Evolutionary conservation across 2,113 vertebrate species (phyloP), one percentile per base, ranked within the genome.

Genomic region (Australoheros scitulus): DNA sequence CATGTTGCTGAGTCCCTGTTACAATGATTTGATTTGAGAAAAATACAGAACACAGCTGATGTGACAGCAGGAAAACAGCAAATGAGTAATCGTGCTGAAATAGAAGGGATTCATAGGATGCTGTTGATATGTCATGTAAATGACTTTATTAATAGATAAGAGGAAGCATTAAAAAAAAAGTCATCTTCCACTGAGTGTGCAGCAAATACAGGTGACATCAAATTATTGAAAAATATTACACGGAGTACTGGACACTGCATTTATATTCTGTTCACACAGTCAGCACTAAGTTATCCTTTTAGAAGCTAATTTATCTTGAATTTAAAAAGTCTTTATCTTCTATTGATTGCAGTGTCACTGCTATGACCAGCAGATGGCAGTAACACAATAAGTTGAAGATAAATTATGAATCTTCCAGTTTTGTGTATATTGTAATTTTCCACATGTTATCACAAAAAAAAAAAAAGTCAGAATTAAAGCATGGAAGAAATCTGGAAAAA

Each of bases 321-420:
- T 1, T 68, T 50, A 26, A 70, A 70, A 10, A 13, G 14, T 1
- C 10, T 50, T 50, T 3, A 0, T 50, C 41, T 18, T 7, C 47
- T 0, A 6, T 13, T 50, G 9, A 0, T 1, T 56, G 11, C 18
- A 17, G 18, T 64, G 82, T 34, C n/a, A 17, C 63, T 1, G 0
- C 14, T 64, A 6, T 38, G 3, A 36, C 79, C 91, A 81, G 18
- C 64, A 89, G 93, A 78, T 83, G 88, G 86, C 17, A 81, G 86
- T 56, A 60, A 17, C 22, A 36, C 52, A 77, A 34, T 18, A 50
- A 15, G 15, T 50, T 50, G 10, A 43, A 20, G 7, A 17, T 17
- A 17, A 55, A 8, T 7, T 20, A 3, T 6, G 7, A 20, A 18
- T 20, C 18, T 20, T 26, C 24, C 24, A 26, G 24, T 50, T 55